Base-by-base conservation (phyloP, 2,888 invertebrate genomes). In the Selenia dentaria region DNA sequence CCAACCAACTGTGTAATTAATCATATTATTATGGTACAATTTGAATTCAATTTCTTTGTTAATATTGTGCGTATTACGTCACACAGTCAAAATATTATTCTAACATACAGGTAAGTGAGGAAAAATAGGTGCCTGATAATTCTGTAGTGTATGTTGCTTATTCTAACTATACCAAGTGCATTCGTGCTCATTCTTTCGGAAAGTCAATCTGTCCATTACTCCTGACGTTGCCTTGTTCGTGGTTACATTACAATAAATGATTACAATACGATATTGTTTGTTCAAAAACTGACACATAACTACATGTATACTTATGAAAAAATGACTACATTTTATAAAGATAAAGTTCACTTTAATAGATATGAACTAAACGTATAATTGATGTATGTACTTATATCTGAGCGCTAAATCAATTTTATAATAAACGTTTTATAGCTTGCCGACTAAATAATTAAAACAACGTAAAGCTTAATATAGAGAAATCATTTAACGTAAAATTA, bases 401-500 rank as follows among this genome's bases (percentile, higher is more conserved):
- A 63, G 33, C 55, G 56, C 54, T 54, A 49, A 45, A 53, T 57
- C 41, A 62, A 62, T 51, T n/a, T n/a, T 41, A 44, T 51, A 38
- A 54, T 52, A 54, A 56, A 49, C 53, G 52, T 57, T 49, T 33
- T 22, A 22, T 22, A 22, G 47, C 24, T 41, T 49, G 45, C 55
- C 50, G 36, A 47, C 52, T 54, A 42, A 57, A 26, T 47, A 57
- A 51, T 51, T 55, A 50, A 64, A 66, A 67, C 63, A 66, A 65
- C 57, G 29, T 51, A 53, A 55, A 58, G 34, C 56, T 57, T 51
- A 51, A 38, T 26, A 53, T 55, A 74, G 72, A 71, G 72, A 82
- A 81, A 78, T 78, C 62, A 70, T 73, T 69, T 73, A 82, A 83
- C 78, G 76, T 87, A 88, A 85, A 87, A 89, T 87, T 89, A 89